Base-by-base conservation (phyloP, 2,888 invertebrate species). In the Agrochola lota region DNA sequence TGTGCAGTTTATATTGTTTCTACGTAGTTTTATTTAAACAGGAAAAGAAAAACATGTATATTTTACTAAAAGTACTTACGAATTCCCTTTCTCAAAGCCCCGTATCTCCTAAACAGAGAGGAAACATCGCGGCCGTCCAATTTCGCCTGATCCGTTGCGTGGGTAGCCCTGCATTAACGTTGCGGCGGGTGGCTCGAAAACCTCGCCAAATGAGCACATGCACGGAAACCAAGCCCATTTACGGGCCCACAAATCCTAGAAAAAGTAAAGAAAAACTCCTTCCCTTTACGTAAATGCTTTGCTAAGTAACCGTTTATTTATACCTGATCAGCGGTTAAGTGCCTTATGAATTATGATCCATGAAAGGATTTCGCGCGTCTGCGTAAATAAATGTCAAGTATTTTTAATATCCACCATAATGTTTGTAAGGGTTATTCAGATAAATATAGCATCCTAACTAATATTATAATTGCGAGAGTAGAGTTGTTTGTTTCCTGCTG, bases 221-320 rank as follows among this genome's bases (percentile, higher is more conserved):
- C 85, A 87, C 89, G 87, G 88, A 92, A 91, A 92, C 91, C 91
- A 88, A 90, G 88, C 85, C 90, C 92, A 92, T 94, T 94, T 93
- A 90, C 88, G 82, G 85, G 80, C 87, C 86, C 89, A 89, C 90
- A 92, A 93, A 92, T 92, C 90, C 92, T 91, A 91, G 91, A 84
- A 79, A 84, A 84, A 81, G 71, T 79, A 67, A 71, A 89, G 89
- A 91, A 91, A 91, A 93, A 76, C 76, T 78, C 60, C 11, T 62
- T 80, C 40, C 69, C 66, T 83, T 81, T 83, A 72, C 78, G 69
- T 72, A 57, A 84, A 80, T 73, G 82, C 57, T 72, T 82, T 52
- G 64, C 75, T 83, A 83, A 87, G 84, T 80, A 83, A 72, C 40
- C 73, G 77, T 83, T 86, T 84, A 83, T 81, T 89, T 82, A 69